Base-by-base conservation (phyloP, 2,113 vertebrate genomes). In the Suricata suricatta region DNA sequence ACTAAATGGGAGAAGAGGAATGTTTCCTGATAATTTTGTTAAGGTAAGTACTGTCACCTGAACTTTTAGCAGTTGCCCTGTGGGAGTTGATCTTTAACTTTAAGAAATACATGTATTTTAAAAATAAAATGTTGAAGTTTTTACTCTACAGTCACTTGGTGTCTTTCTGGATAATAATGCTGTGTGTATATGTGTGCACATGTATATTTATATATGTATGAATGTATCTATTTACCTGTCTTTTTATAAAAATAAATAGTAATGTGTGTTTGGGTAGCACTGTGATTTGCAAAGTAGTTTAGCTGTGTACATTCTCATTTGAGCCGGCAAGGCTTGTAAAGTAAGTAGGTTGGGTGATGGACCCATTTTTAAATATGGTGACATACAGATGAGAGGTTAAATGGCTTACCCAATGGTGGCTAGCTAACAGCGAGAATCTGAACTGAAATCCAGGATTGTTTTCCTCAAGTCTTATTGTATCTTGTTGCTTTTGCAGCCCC, bases 21-120 rank as follows among this genome's bases (percentile, higher is more conserved):
- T 99, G 97, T 99, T 99, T 96, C 99, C 99, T 11, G 99, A 99
- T 98, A 99, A 99, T 98, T 99, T 99, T 98, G 99, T 99, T 50
- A 99, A 99, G 99, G 99, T 99, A 98, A 99, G 97, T 96, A 83
- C 77, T 96, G 54, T 96, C n/a, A 35, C 7, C 80, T 97, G 89
- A 21, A 68, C 63, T 95, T 82, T 4, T 68, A 92, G 74, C 79
- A 84, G 9, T 88, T 72, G 66, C 88, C 52, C 93, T 17, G 9
- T 83, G 0, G 0, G 85, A 29, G 76, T 95, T 47, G 25, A 76
- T 64, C 33, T 31, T 52, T 77, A n/a, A 7, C 57, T 80, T 79
- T 97, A 91, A 95, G 31, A 97, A 96, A 81, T 90, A 25, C 3
- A 35, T 41, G 21, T 27, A 25, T 84, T 92, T 90, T 84, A 68